Base-by-base conservation (phyloP, 2,888 invertebrate species). In the Sinhomidia bicolor region DNA sequence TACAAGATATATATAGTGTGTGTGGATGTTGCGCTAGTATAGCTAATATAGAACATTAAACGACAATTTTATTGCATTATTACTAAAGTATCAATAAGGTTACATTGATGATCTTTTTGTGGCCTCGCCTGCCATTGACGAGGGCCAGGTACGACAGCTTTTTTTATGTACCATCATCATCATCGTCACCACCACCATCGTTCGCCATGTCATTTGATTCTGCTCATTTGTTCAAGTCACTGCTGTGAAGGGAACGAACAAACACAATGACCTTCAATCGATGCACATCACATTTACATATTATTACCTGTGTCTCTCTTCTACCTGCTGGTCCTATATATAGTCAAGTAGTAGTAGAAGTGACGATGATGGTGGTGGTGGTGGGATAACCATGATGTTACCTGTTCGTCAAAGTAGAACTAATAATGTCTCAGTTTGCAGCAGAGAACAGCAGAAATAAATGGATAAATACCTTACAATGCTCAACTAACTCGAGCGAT, bases 91-190 rank as follows among this genome's bases (percentile, higher is more conserved):
- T 74, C 47, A 12, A 60, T 76, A 84, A 76, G 84, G 84, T 84
- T 78, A 85, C 60, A n/a, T n/a, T n/a, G n/a, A 62, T 78, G 85
- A 65, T 79, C 78, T 47, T 29, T 71, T 51, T 47, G 32, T 85
- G 79, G 85, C 85, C 85, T 85, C 85, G 85, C 85, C 85, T 85
- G 85, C 79, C 85, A 85, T 85, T 85, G 85, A 85, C 79, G 79
- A 85, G 78, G 85, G 68, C 85, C 85, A 85, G 84, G 85, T 85
- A 85, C 85, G 79, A 85, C 85, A 79, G 85, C 85, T 85, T 85
- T 85, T 85, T 78, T 47, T 79, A 47, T 57, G 51, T 51, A 76
- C n/a, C n/a, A n/a, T n/a, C n/a, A n/a, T n/a, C n/a, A n/a, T n/a
- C n/a, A n/a, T n/a, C n/a, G n/a, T n/a, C n/a, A n/a, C n/a, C n/a